Evolutionary conservation across 2,113 vertebrate species (phyloP), one percentile per base, ranked within the genome.

Genomic region (Dascyllus trimaculatus): DNA sequence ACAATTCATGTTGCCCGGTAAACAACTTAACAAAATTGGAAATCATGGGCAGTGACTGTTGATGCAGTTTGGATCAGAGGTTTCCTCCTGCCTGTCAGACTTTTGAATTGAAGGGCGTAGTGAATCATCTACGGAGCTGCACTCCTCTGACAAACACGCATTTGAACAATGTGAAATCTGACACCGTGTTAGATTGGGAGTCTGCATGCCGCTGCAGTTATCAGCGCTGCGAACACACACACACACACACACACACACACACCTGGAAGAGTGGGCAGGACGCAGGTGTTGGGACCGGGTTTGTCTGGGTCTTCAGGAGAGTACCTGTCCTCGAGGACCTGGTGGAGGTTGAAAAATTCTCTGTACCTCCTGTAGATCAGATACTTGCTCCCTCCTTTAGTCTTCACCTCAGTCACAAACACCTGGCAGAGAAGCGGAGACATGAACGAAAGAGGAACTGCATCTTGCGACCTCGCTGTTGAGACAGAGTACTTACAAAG

Each of bases 321-420:
- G 11, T 97, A 98, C 65, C 92, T 96, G 81, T 94, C 92, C 89
- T 97, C 96, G n/a, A 99, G 93, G 48, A 93, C 94, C 82, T 92
- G 68, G 68, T 99, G 97, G 43, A 99, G 91, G 70, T 91, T 83
- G 2, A 96, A 92, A 87, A 99, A 99, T 71, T 98, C 92, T 5
- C 96, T 84, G 81, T 99, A 99, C 62, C 98, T 95, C 29, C 98
- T 93, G 89, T 97, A 99, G 92, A 99, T 98, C 72, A 99, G 88
- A 81, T 99, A 99, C 82, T 96, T 98, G 32, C 94, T 93, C 0
- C 94, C 95, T 8, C 98, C 97, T 92, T 97, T 99, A 0, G 96
- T 95, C 88, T 97, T 99, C 63, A 99, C 98, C 88, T 98, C 97
- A 4, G 98, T 97, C 75, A 98, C 97, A 86, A 99, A 99, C 26